Evolutionary conservation across 2,888 invertebrate species (phyloP), one percentile per base, ranked within the genome.

Genomic region (Anodontia alba): DNA sequence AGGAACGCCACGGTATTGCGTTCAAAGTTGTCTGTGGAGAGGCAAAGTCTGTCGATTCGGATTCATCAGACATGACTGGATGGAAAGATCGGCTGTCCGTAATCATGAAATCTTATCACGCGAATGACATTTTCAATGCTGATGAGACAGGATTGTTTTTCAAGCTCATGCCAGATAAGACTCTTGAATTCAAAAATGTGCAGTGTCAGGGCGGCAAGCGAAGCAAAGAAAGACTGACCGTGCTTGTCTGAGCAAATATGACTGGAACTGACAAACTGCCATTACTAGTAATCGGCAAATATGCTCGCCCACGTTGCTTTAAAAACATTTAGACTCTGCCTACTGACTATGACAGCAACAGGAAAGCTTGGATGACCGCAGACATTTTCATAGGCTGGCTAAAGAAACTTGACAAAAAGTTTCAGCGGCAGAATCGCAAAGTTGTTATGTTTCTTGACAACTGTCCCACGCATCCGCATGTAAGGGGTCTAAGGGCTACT

Each of bases 101-200:
- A 3, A 42, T 69, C 17, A n/a, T 69, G 42, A 69, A 26, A 46
- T 10, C 38, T 31, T 69, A 69, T 42, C 12, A 12, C 1, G 15
- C 69, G 10, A 33, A 42, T 15, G 42, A 69, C 42, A 42, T 69
- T 17, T 69, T 42, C 42, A 69, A 69, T 42, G 69, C 69, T 20
- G 87, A 89, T 67, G 87, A 89, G 68, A 88, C 84, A 3, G 86
- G 78, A 1, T 7, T 90, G 20, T 90, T 90, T 69, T 88, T 70
- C 71, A 73, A 54, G 33, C 69, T 80, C 29, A 67, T 81, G 5
- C 86, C 86, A 29, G 78, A 84, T 20, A 83, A 75, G 66, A 82
- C 86, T 3, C 74, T 85, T 0, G 80, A 81, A 31, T 73, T 84
- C 31, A 87, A 87, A 33, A 69, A 74, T 26, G 84, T 82, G 5